Conservation (phyloP, 2,797 vertebrate species). For the Heliangelus exortis region DNA sequence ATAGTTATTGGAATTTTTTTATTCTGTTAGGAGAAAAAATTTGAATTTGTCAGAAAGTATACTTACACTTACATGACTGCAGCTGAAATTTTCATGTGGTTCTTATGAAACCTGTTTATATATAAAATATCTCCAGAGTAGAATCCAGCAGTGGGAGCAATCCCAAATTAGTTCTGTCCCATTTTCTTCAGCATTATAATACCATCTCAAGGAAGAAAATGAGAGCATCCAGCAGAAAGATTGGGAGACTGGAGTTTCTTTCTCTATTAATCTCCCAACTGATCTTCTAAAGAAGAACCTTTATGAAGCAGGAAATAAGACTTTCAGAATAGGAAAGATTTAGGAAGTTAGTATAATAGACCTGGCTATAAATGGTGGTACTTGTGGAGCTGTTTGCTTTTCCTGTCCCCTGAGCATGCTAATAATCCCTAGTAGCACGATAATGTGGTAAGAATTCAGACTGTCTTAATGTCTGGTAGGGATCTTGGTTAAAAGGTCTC, state of each 20-base stretch:
- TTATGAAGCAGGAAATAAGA: not conserved
- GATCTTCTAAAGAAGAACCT: not conserved
- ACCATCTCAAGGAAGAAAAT: conserved; percentile 9
- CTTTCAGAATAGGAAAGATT: not conserved
- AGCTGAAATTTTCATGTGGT: conserved; percentile 17
- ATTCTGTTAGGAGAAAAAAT: not conserved
- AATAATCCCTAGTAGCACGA: not conserved
- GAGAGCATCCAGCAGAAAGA: not conserved
- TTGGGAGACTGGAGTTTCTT: not conserved
- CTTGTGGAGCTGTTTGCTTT: not conserved
- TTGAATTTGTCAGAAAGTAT: not conserved
- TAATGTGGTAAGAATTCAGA: not conserved
- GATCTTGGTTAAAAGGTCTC: not conserved
- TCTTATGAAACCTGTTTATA: conserved; percentile 6
- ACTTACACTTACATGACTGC: not conserved
- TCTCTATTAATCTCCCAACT: not conserved
- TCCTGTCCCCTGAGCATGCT: not conserved
- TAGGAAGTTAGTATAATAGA: not conserved
- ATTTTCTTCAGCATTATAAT: conserved; percentile 13
- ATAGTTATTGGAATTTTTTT: not conserved
- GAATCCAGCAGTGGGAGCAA: conserved; percentile 30
- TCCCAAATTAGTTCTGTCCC: conserved; percentile 57
- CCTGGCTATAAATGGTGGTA: not conserved
- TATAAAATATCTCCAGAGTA: conserved; percentile 5
- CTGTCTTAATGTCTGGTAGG: not conserved